A percentile compares a stretch with the other conserved stretches of the same genome.
These are phyloP conservation scores for Yponomeuta malinellus DNA, from an alignment of 2,888 invertebrate species.

Conservation along the genomic window DNA sequence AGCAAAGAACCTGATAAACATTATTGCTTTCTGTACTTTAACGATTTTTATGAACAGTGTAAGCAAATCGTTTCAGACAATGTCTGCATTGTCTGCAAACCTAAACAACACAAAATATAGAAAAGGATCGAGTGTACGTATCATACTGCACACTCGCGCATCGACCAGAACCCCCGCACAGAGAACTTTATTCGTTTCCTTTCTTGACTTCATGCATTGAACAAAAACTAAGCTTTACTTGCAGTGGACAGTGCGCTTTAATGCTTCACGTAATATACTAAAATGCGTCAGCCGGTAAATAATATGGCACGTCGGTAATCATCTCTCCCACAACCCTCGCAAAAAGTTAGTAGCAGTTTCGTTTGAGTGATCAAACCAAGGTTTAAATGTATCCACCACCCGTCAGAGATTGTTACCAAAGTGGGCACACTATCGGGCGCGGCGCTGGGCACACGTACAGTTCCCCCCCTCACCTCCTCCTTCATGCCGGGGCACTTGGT, in stretches of 20 bases:
- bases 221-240: background rate
- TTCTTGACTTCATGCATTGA: background rate
- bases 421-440: background rate
- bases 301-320: background rate
- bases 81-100: too few relatives aligned
- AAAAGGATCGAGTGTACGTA: too few relatives aligned
- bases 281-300: background rate
- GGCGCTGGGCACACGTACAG: background rate
- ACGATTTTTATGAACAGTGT: too few relatives aligned
- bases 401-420: background rate
- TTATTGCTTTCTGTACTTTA: too few relatives aligned
- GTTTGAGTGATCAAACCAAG: background rate
- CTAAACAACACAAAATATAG: too few relatives aligned
- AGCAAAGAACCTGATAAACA: too few relatives aligned
- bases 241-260: background rate
- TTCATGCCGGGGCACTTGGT: conserved; percentile 99
- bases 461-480: conserved; percentile 79
- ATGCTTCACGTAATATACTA: background rate
- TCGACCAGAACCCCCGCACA: too few relatives aligned
- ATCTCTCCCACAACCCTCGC: background rate
- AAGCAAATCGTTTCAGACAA: too few relatives aligned
- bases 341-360: background rate
- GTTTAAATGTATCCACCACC: background rate
- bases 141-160: too few relatives aligned
- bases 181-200: background rate